Evolutionary conservation across 2,888 invertebrate genomes (phyloP), one percentile per base, ranked within the genome.

Genomic region (Digitonthophagus gazella): DNA sequence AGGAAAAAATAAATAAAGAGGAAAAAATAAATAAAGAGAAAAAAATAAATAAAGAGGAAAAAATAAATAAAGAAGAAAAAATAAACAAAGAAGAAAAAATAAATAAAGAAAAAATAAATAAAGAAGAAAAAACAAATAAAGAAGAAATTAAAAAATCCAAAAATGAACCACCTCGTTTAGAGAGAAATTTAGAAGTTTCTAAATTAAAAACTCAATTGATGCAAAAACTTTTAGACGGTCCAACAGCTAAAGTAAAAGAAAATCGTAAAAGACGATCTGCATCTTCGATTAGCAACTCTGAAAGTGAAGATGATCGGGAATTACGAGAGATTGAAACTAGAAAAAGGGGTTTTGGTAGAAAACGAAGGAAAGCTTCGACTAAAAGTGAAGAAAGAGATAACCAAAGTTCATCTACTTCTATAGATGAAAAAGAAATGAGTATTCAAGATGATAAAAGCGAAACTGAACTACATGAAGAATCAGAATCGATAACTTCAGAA

Each of bases 191-290:
- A 0, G 73, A 77, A 71, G 75, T 78, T 8, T 76, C 77, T 3
- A 79, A 78, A 71, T 69, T 81, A 61, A 80, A 80, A 70, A 76
- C 76, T 19, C 78, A 78, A 64, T 73, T 81, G 66, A 79, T 79
- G 78, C 77, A 77, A 11, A 80, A 80, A 74, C 72, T 80, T 58
- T 54, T 54, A 11, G 74, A 73, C 56, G 65, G 69, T 4, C 66
- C 69, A 15, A 14, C 54, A 28, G 64, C 20, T 15, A 66, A 67
- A 22, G 64, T 64, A 18, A 68, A 64, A 19, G 15, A 55, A 0
- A 15, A 16, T 14, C 54, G 18, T 4, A 61, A n/a, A 44, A 6
- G 28, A 5, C 6, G 28, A 44, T 44, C 28, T 1, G 28, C 28
- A 44, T 44, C 28, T 3, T 44, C 28, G 3, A 44, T 11, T 44